These are phyloP conservation scores for Budorcas taxicolor DNA, from an alignment of 2,113 vertebrate species.

Conservation along the genomic window DNA sequence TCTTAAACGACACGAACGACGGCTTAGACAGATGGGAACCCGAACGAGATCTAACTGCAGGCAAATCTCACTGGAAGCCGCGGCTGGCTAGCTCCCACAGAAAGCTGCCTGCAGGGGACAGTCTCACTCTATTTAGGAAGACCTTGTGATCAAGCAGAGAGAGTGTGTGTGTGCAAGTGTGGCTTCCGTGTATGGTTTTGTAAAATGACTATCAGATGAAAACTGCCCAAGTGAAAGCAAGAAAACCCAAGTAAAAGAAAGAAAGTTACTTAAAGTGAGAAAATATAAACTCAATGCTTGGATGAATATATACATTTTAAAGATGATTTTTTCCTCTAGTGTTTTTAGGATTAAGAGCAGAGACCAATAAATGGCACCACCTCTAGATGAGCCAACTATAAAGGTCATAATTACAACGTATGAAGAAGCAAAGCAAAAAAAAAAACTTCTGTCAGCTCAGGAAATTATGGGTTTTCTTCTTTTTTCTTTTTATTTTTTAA, in stretches of 20 bases:
- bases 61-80: not conserved
- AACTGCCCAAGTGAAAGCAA: not conserved
- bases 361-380: not conserved
- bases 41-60: not conserved
- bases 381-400: not conserved
- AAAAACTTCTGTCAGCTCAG: not conserved
- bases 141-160: not conserved
- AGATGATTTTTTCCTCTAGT: not conserved
- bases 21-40: not conserved
- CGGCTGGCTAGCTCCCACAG: not conserved
- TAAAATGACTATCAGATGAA: not conserved
- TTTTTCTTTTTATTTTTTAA: not conserved
- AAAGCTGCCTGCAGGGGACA: not conserved
- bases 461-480: not conserved
- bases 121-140: not conserved
- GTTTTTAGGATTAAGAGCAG: not conserved
- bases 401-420: not conserved
- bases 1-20: not conserved
- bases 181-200: not conserved
- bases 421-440: not conserved
- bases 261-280: fast-evolving
- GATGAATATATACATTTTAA: not conserved
- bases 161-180: too few relatives aligned
- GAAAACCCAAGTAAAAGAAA: not conserved
- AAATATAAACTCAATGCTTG: not conserved